phyloP scores from a whole-genome alignment of 2,797 vertebrate species.

The Prionace glauca region DNA sequence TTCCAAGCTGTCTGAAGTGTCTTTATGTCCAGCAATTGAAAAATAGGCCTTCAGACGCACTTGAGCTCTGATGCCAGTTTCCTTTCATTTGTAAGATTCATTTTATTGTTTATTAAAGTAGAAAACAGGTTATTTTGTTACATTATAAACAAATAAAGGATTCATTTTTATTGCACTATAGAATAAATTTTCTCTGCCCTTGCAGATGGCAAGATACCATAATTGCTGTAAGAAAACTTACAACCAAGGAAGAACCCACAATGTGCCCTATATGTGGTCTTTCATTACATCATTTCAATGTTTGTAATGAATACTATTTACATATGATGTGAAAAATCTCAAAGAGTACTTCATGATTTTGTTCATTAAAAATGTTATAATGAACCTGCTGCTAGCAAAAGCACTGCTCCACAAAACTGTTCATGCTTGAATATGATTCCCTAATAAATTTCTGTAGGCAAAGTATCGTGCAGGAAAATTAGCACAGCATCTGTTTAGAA shows the following conservation, averaged over 20 bases:
- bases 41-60: not conserved
- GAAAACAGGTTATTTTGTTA: not conserved
- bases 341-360: not conserved
- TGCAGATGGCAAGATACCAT: not conserved
- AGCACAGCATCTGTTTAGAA: constrained; percentile 29
- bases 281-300: not conserved
- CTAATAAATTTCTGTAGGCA: constrained; percentile 30
- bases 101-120: not conserved
- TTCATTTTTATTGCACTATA: not conserved
- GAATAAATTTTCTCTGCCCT: not conserved
- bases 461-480: constrained; percentile 14
- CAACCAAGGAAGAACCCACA: not conserved
- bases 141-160: not conserved
- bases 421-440: constrained; percentile 29
- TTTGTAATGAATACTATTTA: constrained; percentile 3
- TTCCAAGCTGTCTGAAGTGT: not conserved
- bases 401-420: not conserved
- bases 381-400: not conserved
- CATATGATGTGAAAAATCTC: not conserved
- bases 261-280: not conserved
- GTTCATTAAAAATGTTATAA: not conserved
- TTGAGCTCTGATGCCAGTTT: not conserved
- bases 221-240: not conserved
- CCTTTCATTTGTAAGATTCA: not conserved
- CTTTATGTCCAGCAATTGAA: not conserved